These are phyloP conservation scores for Tiliacea citrago DNA, from an alignment of 2,888 invertebrate species.

Conservation along the genomic window DNA sequence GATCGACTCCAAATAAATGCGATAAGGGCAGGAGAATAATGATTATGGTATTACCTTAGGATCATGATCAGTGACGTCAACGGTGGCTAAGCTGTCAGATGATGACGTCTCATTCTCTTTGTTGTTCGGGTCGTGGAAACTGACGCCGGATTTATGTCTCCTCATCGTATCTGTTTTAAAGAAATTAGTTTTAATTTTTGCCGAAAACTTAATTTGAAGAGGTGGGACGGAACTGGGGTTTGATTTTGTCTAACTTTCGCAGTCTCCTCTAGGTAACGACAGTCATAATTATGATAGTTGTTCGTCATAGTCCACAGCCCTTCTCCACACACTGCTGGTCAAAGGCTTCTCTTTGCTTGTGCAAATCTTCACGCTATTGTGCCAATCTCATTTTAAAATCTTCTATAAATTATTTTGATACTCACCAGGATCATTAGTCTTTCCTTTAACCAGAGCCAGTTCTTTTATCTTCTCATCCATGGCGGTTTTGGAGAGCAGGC, in stretches of 20 bases:
- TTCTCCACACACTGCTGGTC: not conserved
- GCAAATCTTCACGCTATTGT: not conserved
- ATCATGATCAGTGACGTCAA: slow-evolving; percentile 86
- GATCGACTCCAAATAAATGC: no score
- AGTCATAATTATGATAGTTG: not conserved
- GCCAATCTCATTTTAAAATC: not conserved
- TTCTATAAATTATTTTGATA: not conserved
- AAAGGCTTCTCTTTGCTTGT: not conserved
- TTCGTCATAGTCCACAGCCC: not conserved
- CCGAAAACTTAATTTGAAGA: not conserved
- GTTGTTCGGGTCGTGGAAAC: slow-evolving; percentile 91
- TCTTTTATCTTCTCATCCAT: slow-evolving; percentile 79
- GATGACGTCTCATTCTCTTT: slow-evolving; percentile 77
- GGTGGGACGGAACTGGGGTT: no score
- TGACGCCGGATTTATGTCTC: slow-evolving; percentile 91
- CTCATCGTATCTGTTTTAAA: slow-evolving; percentile 90
- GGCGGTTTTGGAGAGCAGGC: slow-evolving; percentile 78
- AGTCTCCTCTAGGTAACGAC: not conserved
- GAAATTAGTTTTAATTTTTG: not conserved
- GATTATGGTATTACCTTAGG: slow-evolving; percentile 75
- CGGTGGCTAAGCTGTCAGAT: slow-evolving; percentile 75
- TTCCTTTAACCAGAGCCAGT: slow-evolving; percentile 85
- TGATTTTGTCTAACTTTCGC: not conserved
- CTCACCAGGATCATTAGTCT: slow-evolving; percentile 91
- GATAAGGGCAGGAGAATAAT: no score